A percentile compares a stretch with the other conserved stretches of the same genome.
Conservation (phyloP, 1,140 invertebrate genomes). For the Leptinotarsa defecta region DNA sequence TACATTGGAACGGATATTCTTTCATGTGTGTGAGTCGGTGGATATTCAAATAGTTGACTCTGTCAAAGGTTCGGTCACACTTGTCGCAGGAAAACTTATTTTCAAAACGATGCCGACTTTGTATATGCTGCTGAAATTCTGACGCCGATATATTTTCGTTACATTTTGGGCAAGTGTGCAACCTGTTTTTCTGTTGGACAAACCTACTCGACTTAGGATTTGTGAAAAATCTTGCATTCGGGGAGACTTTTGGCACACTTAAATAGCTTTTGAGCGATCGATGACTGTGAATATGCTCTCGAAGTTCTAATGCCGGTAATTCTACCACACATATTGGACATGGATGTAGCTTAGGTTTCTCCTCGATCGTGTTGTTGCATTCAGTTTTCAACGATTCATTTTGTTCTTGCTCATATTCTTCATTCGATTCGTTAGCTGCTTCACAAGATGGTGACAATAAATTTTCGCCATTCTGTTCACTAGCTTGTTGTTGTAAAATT, state of each 20-base stretch:
- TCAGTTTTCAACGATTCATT: too few relatives aligned
- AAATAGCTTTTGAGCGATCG: slow-evolving; percentile 42
- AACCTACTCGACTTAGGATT: neutral
- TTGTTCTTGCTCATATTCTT: neutral
- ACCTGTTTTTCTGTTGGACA: slow-evolving; percentile 20
- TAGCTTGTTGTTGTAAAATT: neutral
- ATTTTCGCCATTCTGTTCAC: neutral
- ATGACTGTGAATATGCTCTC: slow-evolving; percentile 37
- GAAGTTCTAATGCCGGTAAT: slow-evolving; percentile 34
- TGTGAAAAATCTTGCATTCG: slow-evolving; percentile 28
- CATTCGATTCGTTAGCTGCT: slow-evolving; percentile 4
- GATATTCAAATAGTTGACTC: slow-evolving; percentile 40
- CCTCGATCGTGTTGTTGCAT: too few relatives aligned
- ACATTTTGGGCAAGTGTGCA: slow-evolving; percentile 37
- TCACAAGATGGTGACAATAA: neutral
- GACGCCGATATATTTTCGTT: slow-evolving; percentile 27
- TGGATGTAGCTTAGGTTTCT: slow-evolving; percentile 23
- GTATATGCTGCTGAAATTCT: slow-evolving; percentile 35
- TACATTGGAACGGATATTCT: slow-evolving; percentile 41
- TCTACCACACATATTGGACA: slow-evolving; percentile 43
- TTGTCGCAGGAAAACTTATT: slow-evolving; percentile 40
- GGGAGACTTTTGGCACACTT: slow-evolving; percentile 36
- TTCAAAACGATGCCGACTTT: slow-evolving; percentile 35
- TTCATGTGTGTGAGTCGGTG: slow-evolving; percentile 41
- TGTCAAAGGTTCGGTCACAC: slow-evolving; percentile 39